phyloP scores from a whole-genome alignment of 1,140 invertebrate species.

The Lepidotrigona ventralis region DNA sequence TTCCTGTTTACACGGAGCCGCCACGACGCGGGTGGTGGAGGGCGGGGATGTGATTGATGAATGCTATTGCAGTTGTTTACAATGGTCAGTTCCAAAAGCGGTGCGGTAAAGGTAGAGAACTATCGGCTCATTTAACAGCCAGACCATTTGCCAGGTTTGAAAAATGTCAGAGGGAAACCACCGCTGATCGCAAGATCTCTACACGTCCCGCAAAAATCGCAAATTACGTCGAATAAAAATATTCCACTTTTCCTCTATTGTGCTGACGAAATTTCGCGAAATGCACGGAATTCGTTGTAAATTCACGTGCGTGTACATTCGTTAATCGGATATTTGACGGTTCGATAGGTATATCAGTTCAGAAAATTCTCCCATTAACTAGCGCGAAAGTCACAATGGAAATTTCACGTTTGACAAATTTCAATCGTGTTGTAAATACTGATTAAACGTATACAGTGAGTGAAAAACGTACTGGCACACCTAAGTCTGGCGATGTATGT shows the following conservation, averaged over 20 bases:
- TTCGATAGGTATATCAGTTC: slow-evolving; percentile 12
- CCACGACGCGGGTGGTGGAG: not conserved
- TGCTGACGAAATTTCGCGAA: not conserved
- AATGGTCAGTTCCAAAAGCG: not conserved
- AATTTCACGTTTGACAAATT: slow-evolving; percentile 12
- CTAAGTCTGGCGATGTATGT: no score
- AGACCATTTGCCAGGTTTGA: not conserved
- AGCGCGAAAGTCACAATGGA: not conserved
- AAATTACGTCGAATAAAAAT: not conserved
- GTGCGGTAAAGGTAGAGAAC: not conserved
- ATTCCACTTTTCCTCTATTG: not conserved
- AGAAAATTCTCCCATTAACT: not conserved
- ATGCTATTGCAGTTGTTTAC: not conserved
- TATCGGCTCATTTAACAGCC: not conserved
- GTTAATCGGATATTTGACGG: slow-evolving; percentile 3
- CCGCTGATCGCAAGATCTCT: no score
- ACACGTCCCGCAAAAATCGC: no score
- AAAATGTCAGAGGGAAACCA: no score
- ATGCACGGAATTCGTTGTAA: not conserved
- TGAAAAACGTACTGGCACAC: no score
- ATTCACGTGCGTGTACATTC: not conserved
- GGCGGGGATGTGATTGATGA: slow-evolving; percentile 6
- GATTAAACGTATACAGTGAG: not conserved
- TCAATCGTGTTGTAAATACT: slow-evolving; percentile 2
- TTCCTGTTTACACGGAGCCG: not conserved